Conservation (phyloP, 2,113 vertebrate genomes). For the Ornithorhynchus anatinus region DNA sequence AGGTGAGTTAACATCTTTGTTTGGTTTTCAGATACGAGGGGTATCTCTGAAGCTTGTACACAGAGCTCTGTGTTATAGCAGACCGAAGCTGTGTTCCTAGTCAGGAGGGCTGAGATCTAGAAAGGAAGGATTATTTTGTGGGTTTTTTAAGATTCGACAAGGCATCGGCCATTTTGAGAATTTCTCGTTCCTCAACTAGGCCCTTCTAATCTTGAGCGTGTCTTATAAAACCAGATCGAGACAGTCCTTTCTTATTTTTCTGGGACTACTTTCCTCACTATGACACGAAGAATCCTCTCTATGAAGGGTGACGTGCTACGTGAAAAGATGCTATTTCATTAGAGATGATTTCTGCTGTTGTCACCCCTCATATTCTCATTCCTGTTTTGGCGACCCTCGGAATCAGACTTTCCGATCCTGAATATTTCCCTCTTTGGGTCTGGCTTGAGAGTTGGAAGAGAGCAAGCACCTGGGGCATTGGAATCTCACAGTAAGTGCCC, state of each 20-base stretch:
- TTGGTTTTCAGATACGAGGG: background rate
- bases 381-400: no score
- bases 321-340: background rate
- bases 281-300: background rate
- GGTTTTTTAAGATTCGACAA: background rate
- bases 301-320: background rate
- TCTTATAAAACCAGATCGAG: background rate
- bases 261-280: background rate
- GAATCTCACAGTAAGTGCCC: no score
- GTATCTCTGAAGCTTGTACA: background rate
- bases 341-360: background rate
- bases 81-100: background rate
- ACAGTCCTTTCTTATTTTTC: background rate
- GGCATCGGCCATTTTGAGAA: background rate
- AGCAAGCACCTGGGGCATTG: no score
- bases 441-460: no score
- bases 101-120: rapidly evolving
- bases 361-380: no score
- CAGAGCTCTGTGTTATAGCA: background rate
- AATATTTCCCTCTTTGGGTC: no score
- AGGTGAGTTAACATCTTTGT: background rate
- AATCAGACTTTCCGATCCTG: background rate
- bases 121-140: background rate
- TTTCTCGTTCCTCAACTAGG: background rate
- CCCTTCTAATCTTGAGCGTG: background rate